These are phyloP conservation scores for Chroicocephalus ridibundus DNA, from an alignment of 2,113 vertebrate genomes.

Conservation along the genomic window DNA sequence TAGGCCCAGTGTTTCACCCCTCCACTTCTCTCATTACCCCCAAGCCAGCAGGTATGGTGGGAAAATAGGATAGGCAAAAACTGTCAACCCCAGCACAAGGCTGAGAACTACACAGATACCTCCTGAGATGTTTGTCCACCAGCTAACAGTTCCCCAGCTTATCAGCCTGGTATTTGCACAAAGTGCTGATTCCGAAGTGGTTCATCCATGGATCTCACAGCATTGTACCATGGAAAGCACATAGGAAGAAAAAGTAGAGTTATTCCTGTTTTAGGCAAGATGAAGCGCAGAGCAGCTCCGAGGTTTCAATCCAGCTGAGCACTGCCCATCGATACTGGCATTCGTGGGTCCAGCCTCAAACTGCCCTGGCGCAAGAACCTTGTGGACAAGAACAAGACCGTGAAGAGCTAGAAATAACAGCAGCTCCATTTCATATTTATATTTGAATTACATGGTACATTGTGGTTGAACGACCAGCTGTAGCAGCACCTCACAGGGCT, in stretches of 20 bases:
- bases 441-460: background rate
- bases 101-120: background rate
- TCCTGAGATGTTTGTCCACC: background rate
- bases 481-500: background rate
- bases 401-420: background rate
- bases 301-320: background rate
- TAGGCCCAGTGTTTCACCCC: background rate
- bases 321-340: background rate
- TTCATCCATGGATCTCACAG: background rate
- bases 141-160: background rate
- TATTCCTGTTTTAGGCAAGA: background rate
- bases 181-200: background rate
- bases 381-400: background rate
- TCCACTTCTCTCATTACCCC: background rate
- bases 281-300: background rate
- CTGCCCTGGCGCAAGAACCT: background rate
- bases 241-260: background rate
- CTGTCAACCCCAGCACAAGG: background rate
- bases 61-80: background rate
- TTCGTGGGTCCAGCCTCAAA: background rate
- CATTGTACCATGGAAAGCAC: fast-evolving
- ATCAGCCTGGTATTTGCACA: background rate
- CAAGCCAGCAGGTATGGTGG: background rate
- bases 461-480: background rate
- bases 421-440: background rate